Evolutionary conservation across 2,113 vertebrate genomes (phyloP).

Genomic region (Lynx canadensis): DNA sequence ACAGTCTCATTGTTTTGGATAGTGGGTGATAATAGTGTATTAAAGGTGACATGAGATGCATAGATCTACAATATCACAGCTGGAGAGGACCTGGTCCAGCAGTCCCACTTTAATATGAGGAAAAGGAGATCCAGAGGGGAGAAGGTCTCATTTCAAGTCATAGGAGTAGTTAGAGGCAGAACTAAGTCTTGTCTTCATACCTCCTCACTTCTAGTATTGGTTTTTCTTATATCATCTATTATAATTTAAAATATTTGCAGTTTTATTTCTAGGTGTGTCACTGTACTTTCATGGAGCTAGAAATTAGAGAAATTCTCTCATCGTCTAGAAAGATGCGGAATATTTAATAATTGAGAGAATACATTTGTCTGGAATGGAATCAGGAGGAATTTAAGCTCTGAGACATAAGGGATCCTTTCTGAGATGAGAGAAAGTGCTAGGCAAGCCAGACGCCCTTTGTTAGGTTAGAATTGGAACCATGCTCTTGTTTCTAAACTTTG

Average conservation of each 20-base stretch:
- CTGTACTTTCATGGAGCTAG: neutral
- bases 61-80: neutral
- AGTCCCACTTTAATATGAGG: neutral
- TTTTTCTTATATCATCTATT: neutral
- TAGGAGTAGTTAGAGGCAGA: neutral
- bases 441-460: neutral
- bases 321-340: neutral
- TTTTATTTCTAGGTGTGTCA: slow-evolving; percentile 24
- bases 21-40: neutral
- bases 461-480: neutral
- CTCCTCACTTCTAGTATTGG: neutral
- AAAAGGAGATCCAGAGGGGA: neutral
- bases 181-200: neutral
- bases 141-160: neutral
- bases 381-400: neutral
- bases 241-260: neutral
- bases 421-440: neutral
- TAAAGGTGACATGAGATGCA: neutral
- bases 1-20: neutral
- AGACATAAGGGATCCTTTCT: slow-evolving; percentile 4
- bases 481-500: slow-evolving; percentile 6
- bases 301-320: neutral
- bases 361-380: neutral
- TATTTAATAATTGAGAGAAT: neutral
- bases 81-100: neutral